phyloP scores from a whole-genome alignment of 2,113 vertebrate species.

The Sander vitreus region DNA sequence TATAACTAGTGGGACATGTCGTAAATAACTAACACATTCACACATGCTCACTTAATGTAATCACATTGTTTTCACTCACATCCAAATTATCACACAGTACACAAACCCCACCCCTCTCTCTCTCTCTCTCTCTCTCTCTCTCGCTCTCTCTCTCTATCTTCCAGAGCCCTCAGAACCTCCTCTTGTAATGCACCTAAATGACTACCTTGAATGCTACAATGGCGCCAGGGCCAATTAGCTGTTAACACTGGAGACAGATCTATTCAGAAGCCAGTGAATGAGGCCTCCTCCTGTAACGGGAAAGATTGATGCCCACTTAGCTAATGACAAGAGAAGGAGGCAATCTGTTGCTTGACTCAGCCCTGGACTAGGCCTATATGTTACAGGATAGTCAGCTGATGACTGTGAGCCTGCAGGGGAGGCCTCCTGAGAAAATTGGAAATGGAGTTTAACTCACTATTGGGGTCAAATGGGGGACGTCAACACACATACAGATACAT shows the following conservation, averaged over 20 bases:
- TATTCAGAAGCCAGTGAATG: slow-evolving; percentile 75
- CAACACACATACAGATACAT: background rate
- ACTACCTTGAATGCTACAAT: slow-evolving; percentile 78
- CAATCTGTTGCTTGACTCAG: slow-evolving; percentile 66
- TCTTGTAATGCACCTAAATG: slow-evolving; percentile 83
- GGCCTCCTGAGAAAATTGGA: slow-evolving; percentile 31
- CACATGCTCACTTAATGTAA: slow-evolving; percentile 38
- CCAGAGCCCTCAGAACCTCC: slow-evolving; percentile 58
- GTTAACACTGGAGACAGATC: slow-evolving; percentile 78
- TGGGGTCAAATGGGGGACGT: slow-evolving; percentile 24
- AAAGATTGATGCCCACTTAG: slow-evolving; percentile 77
- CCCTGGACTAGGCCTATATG: slow-evolving; percentile 39
- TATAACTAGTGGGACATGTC: slow-evolving; percentile 52
- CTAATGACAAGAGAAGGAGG: slow-evolving; percentile 75
- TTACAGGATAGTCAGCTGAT: slow-evolving; percentile 72
- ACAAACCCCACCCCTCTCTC: background rate
- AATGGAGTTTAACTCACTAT: slow-evolving; percentile 14
- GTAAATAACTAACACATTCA: slow-evolving; percentile 36
- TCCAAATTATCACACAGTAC: slow-evolving; percentile 40
- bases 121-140: slow-evolving; percentile 18
- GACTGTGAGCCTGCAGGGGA: slow-evolving; percentile 45
- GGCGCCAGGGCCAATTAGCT: slow-evolving; percentile 85
- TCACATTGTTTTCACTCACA: slow-evolving; percentile 68
- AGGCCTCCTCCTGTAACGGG: slow-evolving; percentile 76
- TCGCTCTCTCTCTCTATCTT: slow-evolving; percentile 33